Base-by-base conservation (phyloP, 2,888 invertebrate species). In the Platycheirus rosarum region DNA sequence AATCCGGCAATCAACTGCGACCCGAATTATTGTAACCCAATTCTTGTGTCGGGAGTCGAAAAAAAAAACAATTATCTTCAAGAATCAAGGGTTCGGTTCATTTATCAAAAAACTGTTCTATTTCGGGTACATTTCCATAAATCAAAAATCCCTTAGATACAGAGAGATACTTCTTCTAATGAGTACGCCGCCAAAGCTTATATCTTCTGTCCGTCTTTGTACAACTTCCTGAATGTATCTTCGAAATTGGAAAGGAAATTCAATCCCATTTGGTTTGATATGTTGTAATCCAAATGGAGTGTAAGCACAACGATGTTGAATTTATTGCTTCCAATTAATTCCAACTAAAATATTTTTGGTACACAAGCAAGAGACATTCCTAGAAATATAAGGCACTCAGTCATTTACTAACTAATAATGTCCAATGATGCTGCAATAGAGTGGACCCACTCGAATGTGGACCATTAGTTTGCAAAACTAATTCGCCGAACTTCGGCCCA, bases 301-400 rank as follows among this genome's bases (percentile, higher is more conserved):
- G 80, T 76, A 62, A 48, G 65, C 66, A n/a, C n/a, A n/a, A n/a
- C 46, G 70, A 76, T 66, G 53, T 66, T 42, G 48, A 76, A 78
- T 78, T 73, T 78, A 78, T 74, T 68, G 40, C 60, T 48, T 68
- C 68, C 78, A 73, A 80, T 76, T 80, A 80, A 76, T 70, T 66
- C 40, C 57, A 23, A 53, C 37, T 23, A 74, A 57, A 62, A 46
- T 20, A 29, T 60, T n/a, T n/a, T n/a, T n/a, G n/a, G 44, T 44
- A 14, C 26, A 42, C 26, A 26, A 2, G 29, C 0, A 14, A 63
- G 13, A 46, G 55, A 49, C 68, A 75, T 74, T 74, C 73, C 35
- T 49, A 57, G 69, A 74, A 63, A 55, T 57, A 16, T 55, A 51
- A 16, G 57, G 48, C 16, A 16, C 14, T 23, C 35, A 74, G 44